Evolutionary conservation across 2,113 vertebrate genomes (phyloP), one percentile per base, ranked within the genome.

Genomic region (Perca flavescens): DNA sequence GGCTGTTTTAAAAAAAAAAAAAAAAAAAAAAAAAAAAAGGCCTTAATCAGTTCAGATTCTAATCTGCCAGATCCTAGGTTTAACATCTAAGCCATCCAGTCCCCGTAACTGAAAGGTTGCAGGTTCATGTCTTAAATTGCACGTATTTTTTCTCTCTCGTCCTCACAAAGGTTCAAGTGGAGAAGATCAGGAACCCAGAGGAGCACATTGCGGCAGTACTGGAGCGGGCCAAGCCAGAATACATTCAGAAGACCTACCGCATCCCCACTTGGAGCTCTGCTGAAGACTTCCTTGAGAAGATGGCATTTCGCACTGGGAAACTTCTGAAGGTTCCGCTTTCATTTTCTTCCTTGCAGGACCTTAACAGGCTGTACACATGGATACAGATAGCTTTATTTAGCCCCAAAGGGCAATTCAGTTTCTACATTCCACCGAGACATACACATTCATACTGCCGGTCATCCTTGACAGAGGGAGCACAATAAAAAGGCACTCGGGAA

Each of bases 181-280:
- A 99, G 91, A 99, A 99, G 95, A 98, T 99, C 87, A 98, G 93
- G 88, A 95, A 90, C 90, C 98, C 98, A 1, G 97, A 99, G 83
- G 98, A 99, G 76, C 98, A 99, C 72, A 97, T 99, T 0, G 84
- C 82, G 68, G 96, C 97, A 0, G 97, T 99, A 28, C 92, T 99
- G 79, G 97, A 99, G 82, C 95, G 97, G 78, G 98, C 98, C 71
- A 99, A 99, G 83, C 93, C 96, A 2, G 98, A 99, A 80, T 99
- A 99, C 82, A 96, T 99, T 86, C 96, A 96, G 86, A 99, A 98
- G 89, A 98, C 98, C 0, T 99, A 99, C 89, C 97, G 96, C 80
- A 95, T 99, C 81, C 97, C 98, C 13, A 92, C 86, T 57, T 99
- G 98, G 98, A 91, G 86, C 0, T 94, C 95, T n/a, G 65, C 97